Evolutionary conservation across 2,888 invertebrate genomes (phyloP).

Genomic region (Serripes groenlandicus): DNA sequence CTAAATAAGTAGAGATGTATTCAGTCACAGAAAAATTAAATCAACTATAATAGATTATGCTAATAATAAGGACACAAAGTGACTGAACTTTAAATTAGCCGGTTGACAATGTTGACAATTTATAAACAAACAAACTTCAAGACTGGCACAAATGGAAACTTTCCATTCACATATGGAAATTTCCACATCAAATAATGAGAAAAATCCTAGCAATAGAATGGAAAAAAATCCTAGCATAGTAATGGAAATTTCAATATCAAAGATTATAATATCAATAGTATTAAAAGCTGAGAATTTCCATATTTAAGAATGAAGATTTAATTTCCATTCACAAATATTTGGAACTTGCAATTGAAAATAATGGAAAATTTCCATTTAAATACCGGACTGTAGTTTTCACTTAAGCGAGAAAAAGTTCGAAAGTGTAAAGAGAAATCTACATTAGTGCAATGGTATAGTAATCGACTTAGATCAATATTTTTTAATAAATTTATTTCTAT

Average conservation of each 20-base stretch:
- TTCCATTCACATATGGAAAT: neutral
- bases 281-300: too few relatives aligned
- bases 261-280: too few relatives aligned
- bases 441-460: neutral
- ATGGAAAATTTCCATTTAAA: conserved; percentile 15
- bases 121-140: neutral
- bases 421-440: conserved; percentile 19
- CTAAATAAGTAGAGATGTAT: too few relatives aligned
- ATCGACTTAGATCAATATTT: too few relatives aligned
- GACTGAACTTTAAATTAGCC: neutral
- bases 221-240: too few relatives aligned
- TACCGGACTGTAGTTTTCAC: conserved; percentile 21
- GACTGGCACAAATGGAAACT: conserved; percentile 15
- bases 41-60: too few relatives aligned
- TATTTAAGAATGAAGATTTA: too few relatives aligned
- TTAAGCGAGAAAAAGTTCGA: conserved; percentile 5
- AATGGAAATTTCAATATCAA: too few relatives aligned
- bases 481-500: too few relatives aligned
- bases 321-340: neutral
- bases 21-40: too few relatives aligned
- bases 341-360: neutral
- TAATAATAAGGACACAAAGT: neutral
- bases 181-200: neutral
- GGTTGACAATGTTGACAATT: neutral
- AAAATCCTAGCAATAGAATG: neutral